Evolutionary conservation across 1,140 invertebrate species (phyloP), one percentile per base, ranked within the genome.

Genomic region (Pentalonia nigronervosa): DNA sequence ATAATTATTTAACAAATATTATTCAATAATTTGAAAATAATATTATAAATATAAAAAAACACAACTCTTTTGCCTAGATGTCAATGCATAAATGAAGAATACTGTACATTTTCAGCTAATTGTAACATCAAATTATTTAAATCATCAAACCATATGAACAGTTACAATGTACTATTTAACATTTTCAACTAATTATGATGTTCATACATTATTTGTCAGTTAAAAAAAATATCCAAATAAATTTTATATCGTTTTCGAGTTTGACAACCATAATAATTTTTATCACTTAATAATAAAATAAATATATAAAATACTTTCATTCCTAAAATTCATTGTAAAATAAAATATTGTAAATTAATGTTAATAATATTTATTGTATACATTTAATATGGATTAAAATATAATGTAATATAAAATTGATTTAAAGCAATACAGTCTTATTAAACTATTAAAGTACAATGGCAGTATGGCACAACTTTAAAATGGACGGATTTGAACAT

Each of bases 91-190:
- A 92, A 92, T 92, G 67, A 34, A n/a, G 7, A 30, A 50, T 47
- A 7, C 36, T 21, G 21, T 50, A 48, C 3, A 67, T 90, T 92
- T 81, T 17, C 30, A 50, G 34, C 47, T 83, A 92, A 83, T 92
- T 48, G 20, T 83, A 50, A 50, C 45, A 30, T 23, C 36, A n/a
- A 92, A 92, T 92, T 93, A 93, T 53, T 53, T 9, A 53, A 86
- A 21, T 48, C 48, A 93, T 23, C 91, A 53, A 93, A 93, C 91
- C 91, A 53, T 93, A 86, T 30, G 30, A 86, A 93, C 91, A 93
- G 91, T 93, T 93, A 93, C 41, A 92, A 36, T 81, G 36, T 11
- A 91, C 25, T 47, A n/a, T 3, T 47, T 76, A 48, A 34, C 30
- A 50, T 36, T 83, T 20, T 50, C 11, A 92, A 48, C 20, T 48